Evolutionary conservation across 2,888 invertebrate genomes (phyloP).

Genomic region (Morpho achilles): DNA sequence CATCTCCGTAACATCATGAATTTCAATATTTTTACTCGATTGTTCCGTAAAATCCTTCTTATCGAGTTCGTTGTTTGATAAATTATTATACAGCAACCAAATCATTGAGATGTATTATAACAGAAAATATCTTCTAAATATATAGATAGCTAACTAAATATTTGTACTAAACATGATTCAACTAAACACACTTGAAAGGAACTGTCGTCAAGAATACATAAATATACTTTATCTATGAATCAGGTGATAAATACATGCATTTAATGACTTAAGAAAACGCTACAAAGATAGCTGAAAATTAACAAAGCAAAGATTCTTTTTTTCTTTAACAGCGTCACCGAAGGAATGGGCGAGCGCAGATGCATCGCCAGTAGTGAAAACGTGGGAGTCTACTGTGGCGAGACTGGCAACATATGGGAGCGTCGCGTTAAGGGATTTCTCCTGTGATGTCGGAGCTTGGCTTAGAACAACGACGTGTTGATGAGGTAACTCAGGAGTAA

Average conservation of each 20-base stretch:
- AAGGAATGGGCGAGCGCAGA: no score
- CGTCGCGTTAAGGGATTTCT: no score
- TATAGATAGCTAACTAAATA: conserved; percentile 2
- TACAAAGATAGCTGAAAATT: background rate
- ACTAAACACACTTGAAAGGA: conserved; percentile 9
- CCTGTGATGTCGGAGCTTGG: no score
- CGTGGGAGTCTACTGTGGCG: no score
- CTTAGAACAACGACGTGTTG: no score
- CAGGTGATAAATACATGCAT: conserved; percentile 4
- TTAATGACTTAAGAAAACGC: background rate
- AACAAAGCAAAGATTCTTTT: background rate
- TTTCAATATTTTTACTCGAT: no score
- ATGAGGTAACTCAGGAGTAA: no score
- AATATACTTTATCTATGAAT: conserved; percentile 13
- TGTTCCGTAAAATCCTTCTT: no score
- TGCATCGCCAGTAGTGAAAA: no score
- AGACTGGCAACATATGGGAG: no score
- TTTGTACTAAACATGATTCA: conserved; percentile 18
- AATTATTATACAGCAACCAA: background rate
- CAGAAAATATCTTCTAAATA: background rate
- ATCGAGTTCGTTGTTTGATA: background rate
- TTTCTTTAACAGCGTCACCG: background rate
- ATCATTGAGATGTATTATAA: background rate
- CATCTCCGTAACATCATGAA: no score
- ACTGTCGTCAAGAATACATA: conserved; percentile 5